Evolutionary conservation across 2,888 invertebrate species (phyloP).

Genomic region (Acleris laterana): DNA sequence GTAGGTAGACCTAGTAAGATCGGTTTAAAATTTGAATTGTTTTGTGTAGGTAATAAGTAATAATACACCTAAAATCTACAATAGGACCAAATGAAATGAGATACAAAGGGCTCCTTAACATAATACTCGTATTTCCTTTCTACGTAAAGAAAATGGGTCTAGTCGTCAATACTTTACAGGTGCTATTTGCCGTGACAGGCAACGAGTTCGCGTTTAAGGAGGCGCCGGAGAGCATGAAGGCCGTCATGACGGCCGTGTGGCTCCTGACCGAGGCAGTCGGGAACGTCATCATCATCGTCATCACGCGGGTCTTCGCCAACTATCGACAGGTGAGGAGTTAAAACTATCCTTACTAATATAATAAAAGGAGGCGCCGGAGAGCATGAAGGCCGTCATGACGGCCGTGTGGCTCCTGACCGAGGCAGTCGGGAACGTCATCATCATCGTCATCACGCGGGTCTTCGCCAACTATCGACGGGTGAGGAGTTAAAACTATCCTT

Average conservation of each 20-base stretch:
- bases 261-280: slow-evolving; percentile 92
- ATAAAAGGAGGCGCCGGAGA: slow-evolving; percentile 87
- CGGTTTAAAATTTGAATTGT: no score
- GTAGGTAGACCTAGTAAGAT: no score
- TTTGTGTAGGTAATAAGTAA: no score
- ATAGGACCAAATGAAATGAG: no score
- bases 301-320: slow-evolving; percentile 87
- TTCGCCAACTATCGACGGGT: slow-evolving; percentile 88
- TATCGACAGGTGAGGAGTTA: slow-evolving; percentile 84
- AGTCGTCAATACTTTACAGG: slow-evolving; percentile 47
- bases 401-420: slow-evolving; percentile 93
- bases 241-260: slow-evolving; percentile 92
- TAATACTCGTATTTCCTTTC: no score
- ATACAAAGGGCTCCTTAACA: no score
- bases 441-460: slow-evolving; percentile 89
- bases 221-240: slow-evolving; percentile 62
- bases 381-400: slow-evolving; percentile 94
- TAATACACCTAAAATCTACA: no score
- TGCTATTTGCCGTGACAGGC: slow-evolving; percentile 93
- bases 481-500: slow-evolving; percentile 36
- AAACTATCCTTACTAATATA: no score
- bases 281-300: slow-evolving; percentile 91
- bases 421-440: slow-evolving; percentile 93
- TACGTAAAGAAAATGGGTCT: no score
- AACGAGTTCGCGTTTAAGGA: slow-evolving; percentile 94